Evolutionary conservation across 1,140 invertebrate species (phyloP).

Genomic region (Apolygus lucorum): DNA sequence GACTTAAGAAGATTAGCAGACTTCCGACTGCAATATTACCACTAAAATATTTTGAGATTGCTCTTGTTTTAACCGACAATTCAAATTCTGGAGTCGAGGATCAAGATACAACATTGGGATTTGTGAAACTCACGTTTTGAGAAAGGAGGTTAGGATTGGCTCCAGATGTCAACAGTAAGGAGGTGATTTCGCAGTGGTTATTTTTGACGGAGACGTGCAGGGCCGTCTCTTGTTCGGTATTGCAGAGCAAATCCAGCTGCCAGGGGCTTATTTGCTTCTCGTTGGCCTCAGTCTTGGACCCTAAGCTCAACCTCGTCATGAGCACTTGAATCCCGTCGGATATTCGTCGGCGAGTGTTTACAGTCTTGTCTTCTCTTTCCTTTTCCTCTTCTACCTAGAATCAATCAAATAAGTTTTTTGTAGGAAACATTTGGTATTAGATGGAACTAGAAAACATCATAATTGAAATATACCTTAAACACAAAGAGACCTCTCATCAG

Average conservation of each 20-base stretch:
- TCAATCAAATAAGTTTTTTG: not conserved
- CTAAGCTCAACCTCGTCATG: conserved; percentile 68
- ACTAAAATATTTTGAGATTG: too few species aligned
- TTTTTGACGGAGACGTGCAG: conserved; percentile 69
- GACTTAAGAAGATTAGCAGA: too few species aligned
- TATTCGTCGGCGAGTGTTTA: conserved; percentile 61
- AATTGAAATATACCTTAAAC: too few species aligned
- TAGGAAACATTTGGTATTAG: not conserved
- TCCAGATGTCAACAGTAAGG: conserved; percentile 60
- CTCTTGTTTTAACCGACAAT: too few species aligned
- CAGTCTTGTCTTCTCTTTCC: conserved; percentile 35
- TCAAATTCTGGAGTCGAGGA: too few species aligned
- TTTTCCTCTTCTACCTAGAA: conserved; percentile 25
- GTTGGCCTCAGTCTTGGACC: conserved; percentile 38
- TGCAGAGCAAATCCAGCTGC: conserved; percentile 65
- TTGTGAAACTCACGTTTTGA: conserved; percentile 22
- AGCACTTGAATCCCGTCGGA: conserved; percentile 80
- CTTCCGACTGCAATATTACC: too few species aligned
- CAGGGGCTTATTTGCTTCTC: conserved; percentile 56
- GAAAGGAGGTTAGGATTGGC: conserved; percentile 56
- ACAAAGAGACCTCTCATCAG: too few species aligned
- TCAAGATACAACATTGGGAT: too few species aligned
- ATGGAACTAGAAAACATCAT: too few species aligned
- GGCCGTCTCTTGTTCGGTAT: conserved; percentile 65
- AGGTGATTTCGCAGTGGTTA: conserved; percentile 63